A percentile compares a stretch with the other conserved stretches of the same genome.
Conservation (phyloP, 1,140 invertebrate genomes). For the Brachionus rotundiformis region DNA sequence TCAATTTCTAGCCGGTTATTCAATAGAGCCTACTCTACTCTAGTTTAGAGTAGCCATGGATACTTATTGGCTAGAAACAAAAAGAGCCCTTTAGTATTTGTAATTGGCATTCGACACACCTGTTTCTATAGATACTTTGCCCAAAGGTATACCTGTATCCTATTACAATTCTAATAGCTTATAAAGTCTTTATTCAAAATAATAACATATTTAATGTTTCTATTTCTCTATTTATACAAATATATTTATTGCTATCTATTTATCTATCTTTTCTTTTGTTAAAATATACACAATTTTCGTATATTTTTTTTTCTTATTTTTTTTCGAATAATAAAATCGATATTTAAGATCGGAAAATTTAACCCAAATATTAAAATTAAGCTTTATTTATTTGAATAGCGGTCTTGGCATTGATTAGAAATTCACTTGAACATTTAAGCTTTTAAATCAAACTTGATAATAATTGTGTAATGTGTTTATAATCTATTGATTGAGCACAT, state of each 20-base stretch:
- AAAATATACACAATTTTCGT: neutral
- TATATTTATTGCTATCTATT: neutral
- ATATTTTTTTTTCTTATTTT: neutral
- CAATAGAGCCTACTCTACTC: neutral
- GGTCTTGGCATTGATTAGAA: constrained; percentile 19
- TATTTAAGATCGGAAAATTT: neutral
- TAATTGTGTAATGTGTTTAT: neutral
- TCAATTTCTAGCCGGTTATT: neutral
- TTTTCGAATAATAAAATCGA: neutral
- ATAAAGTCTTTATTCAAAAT: neutral
- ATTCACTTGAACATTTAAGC: neutral
- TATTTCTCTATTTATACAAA: too few species aligned
- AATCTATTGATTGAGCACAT: constrained; percentile 17
- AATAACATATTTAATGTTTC: too few species aligned
- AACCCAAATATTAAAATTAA: neutral
- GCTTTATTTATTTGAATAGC: neutral
- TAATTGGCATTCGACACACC: neutral
- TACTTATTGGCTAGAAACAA: neutral
- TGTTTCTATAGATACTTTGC: constrained; percentile 11
- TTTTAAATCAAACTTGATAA: too few species aligned
- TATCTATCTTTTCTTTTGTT: neutral
- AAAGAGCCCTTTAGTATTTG: neutral
- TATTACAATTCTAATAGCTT: neutral
- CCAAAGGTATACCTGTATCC: neutral
- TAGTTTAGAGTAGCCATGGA: neutral